These are phyloP conservation scores for Haliclona indistincta DNA, from an alignment of 37 sponge, comb jelly and placozoan genomes.

Conservation along the genomic window DNA sequence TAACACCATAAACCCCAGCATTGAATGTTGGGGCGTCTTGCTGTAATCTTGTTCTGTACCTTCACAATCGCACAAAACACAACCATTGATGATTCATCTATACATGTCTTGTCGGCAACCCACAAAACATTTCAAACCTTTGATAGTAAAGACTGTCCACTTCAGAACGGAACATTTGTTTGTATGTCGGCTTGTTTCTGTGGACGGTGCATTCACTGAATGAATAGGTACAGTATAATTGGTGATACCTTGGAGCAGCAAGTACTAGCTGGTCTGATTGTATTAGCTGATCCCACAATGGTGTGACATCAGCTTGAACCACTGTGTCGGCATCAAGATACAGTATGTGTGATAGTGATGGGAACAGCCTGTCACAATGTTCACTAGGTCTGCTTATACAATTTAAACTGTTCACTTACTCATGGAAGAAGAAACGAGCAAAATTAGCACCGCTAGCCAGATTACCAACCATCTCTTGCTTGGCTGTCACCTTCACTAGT, in stretches of 20 bases:
- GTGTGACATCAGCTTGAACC: constrained; percentile 38
- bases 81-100: too few relatives aligned
- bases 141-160: constrained; percentile 26
- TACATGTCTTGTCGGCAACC: too few relatives aligned
- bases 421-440: neutral
- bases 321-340: constrained; percentile 40
- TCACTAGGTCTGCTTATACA: neutral
- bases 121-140: too few relatives aligned
- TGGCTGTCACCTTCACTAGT: constrained; percentile 6
- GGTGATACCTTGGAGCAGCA: constrained; percentile 40
- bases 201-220: neutral
- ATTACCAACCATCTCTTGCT: constrained; percentile 42
- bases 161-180: constrained; percentile 27
- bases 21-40: constrained; percentile 65
- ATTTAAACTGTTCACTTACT: neutral
- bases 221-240: constrained; percentile 5
- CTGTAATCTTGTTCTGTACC: constrained; percentile 45
- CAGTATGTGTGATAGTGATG: constrained; percentile 1
- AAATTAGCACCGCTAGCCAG: constrained; percentile 49
- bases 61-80: too few relatives aligned
- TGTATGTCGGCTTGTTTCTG: constrained; percentile 39
- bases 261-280: constrained; percentile 15
- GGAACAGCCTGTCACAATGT: neutral
- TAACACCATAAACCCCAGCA: constrained; percentile 79
- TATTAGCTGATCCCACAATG: constrained; percentile 21